Base-by-base conservation (phyloP, 1,140 invertebrate species). In the Batillaria attramentaria region DNA sequence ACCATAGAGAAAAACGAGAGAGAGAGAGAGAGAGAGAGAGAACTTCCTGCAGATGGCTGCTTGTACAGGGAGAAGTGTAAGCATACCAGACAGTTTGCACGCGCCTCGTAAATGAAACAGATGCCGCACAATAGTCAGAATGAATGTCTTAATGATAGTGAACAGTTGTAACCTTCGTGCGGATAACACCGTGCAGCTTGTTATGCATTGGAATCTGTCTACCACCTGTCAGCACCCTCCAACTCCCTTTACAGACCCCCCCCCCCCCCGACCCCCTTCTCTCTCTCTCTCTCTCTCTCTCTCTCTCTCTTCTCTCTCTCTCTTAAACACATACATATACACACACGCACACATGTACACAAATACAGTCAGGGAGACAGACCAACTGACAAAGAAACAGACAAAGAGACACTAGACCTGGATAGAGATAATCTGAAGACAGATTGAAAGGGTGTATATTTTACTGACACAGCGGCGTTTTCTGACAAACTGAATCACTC, bases 341-440 rank as follows among this genome's bases (percentile, higher is more conserved):
- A 16, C 60, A 24, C 62, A 13, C 33, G 16, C 28, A 66, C 62
- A 2, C 33, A 33, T 35, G n/a, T 37, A 66, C 28, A 66, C 62
- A 66, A 31, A 66, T 16, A 37, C 62, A 4, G 33, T 37, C 3
- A 66, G 0, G 39, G 8, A 37, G 13, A 66, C 62, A 66, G 33
- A 37, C 62, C 35, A 31, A 66, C 62, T 37, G 13, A 37, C 33
- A 66, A 31, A 66, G 33, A 66, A 31, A 66, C 62, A 66, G 33
- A 66, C 62, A 66, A 31, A 66, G 33, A 66, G 33, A 66, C 62
- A 66, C 62, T n/a, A n/a, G n/a, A n/a, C n/a, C n/a, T n/a, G n/a
- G n/a, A n/a, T n/a, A n/a, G n/a, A n/a, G n/a, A n/a, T n/a, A n/a
- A n/a, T n/a, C n/a, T n/a, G n/a, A n/a, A n/a, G n/a, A n/a, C n/a